Evolutionary conservation across 2,888 invertebrate genomes (phyloP), one percentile per base, ranked within the genome.

Genomic region (Chrysolina americana): DNA sequence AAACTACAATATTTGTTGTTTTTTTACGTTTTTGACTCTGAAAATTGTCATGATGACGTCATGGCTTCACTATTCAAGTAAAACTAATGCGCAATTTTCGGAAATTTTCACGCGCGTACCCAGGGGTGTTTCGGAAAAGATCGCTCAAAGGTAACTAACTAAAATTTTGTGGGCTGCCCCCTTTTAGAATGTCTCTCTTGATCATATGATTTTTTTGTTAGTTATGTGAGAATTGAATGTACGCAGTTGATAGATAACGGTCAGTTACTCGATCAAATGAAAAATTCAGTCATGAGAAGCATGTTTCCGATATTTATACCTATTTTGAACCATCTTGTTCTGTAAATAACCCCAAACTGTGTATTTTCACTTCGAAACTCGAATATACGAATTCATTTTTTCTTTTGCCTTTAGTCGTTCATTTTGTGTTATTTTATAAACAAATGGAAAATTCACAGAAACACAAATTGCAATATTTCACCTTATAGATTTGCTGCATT

Each of bases 111-210:
- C 90, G 90, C 90, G 90, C 89, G 89, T 89, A 89, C 89, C 90
- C 85, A 95, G 95, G 95, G 93, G 95, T 95, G 93, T 95, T 95
- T 95, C 95, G 95, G 95, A 95, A 95, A 95, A 94, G 95, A 94
- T 95, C 95, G 93, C 95, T 95, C 94, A 95, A 95, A 95, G 95
- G 95, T 95, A 95, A 95, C 93, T 93, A 92, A 88, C 88, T 88
- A 84, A 86, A 78, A 79, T 87, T 86, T 88, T 88, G 86, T 88
- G 87, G 87, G 88, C 88, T 88, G 88, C 87, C 88, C 88, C 88
- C 86, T 82, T 87, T 87, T 88, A 88, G 88, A 87, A 87, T 88
- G 87, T 87, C 83, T 87, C 83, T 79, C 78, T 82, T 80, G 65
- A 79, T 81, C 66, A 79, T 81, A 83, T 79, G 59, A 77, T 77